Percentiles rank a stretch among this genome's conserved stretches.
Evolutionary conservation across 53 echinoderm and acorn worm genomes (phyloP).

Genomic region (Mesocentrotus franciscanus): DNA sequence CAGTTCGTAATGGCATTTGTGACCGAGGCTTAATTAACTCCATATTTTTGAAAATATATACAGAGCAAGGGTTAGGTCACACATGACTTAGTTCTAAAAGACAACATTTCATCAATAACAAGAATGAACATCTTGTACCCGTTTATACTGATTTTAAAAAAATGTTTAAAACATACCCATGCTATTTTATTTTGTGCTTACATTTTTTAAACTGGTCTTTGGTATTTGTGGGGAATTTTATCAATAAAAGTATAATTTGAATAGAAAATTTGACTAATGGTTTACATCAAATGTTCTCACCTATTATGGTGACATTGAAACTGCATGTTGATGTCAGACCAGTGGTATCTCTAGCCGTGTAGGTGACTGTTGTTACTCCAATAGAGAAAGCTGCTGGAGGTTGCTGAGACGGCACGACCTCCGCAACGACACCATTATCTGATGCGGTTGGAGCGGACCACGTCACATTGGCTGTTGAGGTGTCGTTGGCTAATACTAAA

Average conservation of each 20-base stretch:
- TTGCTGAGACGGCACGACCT: slow-evolving; percentile 3
- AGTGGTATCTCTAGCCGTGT: slow-evolving; percentile 51
- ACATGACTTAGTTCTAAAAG: background rate
- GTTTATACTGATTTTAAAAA: too few species aligned
- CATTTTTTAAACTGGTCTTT: too few species aligned
- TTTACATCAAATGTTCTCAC: slow-evolving; percentile 38
- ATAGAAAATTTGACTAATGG: too few species aligned
- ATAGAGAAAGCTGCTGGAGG: slow-evolving; percentile 22
- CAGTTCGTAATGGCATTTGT: too few species aligned
- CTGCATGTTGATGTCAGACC: slow-evolving; percentile 69
- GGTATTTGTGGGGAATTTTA: too few species aligned
- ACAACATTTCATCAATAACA: background rate
- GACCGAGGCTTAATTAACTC: too few species aligned
- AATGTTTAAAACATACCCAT: background rate
- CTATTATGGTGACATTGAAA: slow-evolving; percentile 76
- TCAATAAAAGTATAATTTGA: too few species aligned
- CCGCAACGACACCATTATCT: slow-evolving; percentile 28
- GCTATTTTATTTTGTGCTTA: too few species aligned
- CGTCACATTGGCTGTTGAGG: slow-evolving; percentile 6
- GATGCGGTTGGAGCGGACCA: slow-evolving; percentile 47
- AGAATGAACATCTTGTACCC: background rate
- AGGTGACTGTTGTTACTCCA: slow-evolving; percentile 38
- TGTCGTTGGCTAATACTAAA: background rate
- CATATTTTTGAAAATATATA: too few species aligned
- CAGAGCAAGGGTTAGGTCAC: background rate